Base-by-base conservation (phyloP, 2,797 vertebrate genomes). In the Peromyscus aztecus region DNA sequence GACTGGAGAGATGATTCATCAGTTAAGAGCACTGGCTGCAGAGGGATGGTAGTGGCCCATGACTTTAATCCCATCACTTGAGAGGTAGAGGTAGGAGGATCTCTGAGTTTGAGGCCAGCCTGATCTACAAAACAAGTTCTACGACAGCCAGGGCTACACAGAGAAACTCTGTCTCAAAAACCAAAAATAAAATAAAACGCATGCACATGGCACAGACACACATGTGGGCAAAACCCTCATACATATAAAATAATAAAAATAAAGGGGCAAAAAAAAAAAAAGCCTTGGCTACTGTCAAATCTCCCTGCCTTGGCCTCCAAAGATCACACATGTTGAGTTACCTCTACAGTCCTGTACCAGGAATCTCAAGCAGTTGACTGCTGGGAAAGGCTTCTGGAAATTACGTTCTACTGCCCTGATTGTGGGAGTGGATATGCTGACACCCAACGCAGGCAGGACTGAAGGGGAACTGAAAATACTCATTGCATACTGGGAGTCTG, bases 381-480 rank as follows among this genome's bases (percentile, higher is more conserved):
- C 65, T 86, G 46, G 57, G 17, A 85, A 43, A 90, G 52, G 31
- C 88, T 90, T 92, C 69, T 87, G 43, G 80, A 93, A 91, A 82
- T 73, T 43, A 86, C 37, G 88, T 12, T 81, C 78, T 27, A 91
- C 83, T 46, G 63, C 43, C 17, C 27, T 1, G 4, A 55, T 69
- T 90, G 71, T 1, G 78, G 78, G 2, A 91, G 21, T 34, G 4
- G 55, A 88, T 37, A 91, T 31, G 40, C 23, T 46, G 40, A 88
- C 34, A n/a, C n/a, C 31, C 24, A 40, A 57, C 67, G 9, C 17
- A 89, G 63, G 5, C 2, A 91, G 21, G 14, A 17, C 5, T 73
- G 14, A 17, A 80, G 59, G 10, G 19, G n/a, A 94, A 40, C 61
- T 76, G 23, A 80, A 73, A 84, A 4, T 65, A 31, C 1, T 84